Conservation (phyloP, 2,113 vertebrate species). For the Shinisaurus crocodilurus region DNA sequence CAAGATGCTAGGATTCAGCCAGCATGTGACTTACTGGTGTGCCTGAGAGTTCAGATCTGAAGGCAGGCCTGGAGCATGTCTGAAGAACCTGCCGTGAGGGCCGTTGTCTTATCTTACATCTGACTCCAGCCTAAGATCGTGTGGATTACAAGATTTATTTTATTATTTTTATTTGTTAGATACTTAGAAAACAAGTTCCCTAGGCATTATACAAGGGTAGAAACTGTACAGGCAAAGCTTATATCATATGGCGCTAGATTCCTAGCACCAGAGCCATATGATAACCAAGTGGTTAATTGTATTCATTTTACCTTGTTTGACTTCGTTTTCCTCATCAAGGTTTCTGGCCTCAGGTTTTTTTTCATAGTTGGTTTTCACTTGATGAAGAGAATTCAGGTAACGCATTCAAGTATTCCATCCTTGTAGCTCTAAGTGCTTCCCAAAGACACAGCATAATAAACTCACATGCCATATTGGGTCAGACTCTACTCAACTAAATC, state of each 20-base stretch:
- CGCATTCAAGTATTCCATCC: neutral
- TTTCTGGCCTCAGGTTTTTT: neutral
- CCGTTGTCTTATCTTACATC: neutral
- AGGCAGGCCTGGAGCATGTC: neutral
- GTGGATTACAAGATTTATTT: too few relatives aligned
- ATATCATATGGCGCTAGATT: neutral
- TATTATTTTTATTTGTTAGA: too few relatives aligned
- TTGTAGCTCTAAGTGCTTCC: neutral
- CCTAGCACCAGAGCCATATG: too few relatives aligned
- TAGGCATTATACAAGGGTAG: neutral
- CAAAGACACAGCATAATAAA: neutral
- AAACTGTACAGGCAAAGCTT: neutral
- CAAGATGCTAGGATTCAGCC: neutral
- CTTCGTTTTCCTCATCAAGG: neutral
- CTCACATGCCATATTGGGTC: neutral
- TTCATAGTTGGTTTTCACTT: neutral
- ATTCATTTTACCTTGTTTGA: slow-evolving; percentile 1
- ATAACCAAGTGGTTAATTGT: neutral
- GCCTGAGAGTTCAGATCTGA: neutral
- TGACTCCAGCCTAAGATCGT: neutral
- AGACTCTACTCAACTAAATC: neutral
- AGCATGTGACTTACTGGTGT: neutral
- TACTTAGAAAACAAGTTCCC: too few relatives aligned
- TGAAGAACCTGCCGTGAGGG: neutral
- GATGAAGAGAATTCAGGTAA: neutral